Evolutionary conservation across 2,113 vertebrate genomes (phyloP), one percentile per base, ranked within the genome.

Genomic region (Zosterops lateralis): DNA sequence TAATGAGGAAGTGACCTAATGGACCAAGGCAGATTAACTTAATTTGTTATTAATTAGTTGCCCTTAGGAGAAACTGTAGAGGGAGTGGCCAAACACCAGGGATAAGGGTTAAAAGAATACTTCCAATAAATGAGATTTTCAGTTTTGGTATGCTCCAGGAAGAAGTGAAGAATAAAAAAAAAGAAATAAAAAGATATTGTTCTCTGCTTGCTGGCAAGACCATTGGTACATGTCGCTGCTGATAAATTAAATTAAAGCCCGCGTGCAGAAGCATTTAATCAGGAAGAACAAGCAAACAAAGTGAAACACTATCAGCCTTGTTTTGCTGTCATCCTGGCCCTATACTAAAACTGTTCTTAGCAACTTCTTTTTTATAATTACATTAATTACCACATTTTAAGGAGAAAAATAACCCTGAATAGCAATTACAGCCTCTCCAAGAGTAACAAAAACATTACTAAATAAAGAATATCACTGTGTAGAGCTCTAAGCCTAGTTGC

Each of bases 1-100:
- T 84, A 76, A 94, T 54, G 86, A 97, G 95, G 95, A 96, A 97
- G 93, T 96, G 88, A 96, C 86, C 93, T 95, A 96, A 96, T 76
- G 84, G 88, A 87, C 72, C 68, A 67, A 86, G 38, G 48, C 75
- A 94, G 68, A 95, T 92, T 88, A 89, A 95, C 65, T 95, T 96
- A 86, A 97, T 93, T 95, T 93, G 84, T 93, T 86, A 95, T 95
- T 95, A 96, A 96, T 91, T 96, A 95, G 92, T 47, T 92, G 72
- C 90, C 91, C 51, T 80, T 40, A 91, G 84, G 84, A 93, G 65
- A 96, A 96, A 93, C 40, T 75, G 50, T 21, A 84, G 54, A 68
- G 44, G 68, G 86, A 94, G 82, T 48, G 73, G 66, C 34, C 58
- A 58, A 95, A 84, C 71, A 94, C 62, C 31, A 65, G 50, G 65